Conservation (phyloP, 1,140 invertebrate species). For the Megalonaias nervosa region DNA sequence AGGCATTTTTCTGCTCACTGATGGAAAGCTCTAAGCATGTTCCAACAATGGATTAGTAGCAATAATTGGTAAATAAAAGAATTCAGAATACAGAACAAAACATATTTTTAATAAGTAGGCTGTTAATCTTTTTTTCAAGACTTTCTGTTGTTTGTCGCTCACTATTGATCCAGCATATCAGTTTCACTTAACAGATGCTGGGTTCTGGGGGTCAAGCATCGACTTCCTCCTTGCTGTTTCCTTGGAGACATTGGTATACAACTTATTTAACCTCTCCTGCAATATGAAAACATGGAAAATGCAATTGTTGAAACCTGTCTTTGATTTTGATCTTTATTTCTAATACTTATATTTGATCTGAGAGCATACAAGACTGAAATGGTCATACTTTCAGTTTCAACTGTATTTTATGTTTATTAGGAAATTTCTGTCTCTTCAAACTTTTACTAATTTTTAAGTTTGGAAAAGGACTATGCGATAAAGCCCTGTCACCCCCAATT, state of each 20-base stretch:
- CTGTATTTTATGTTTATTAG: background rate
- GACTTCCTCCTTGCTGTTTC: constrained; percentile 83
- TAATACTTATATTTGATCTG: background rate
- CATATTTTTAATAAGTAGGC: too few species aligned
- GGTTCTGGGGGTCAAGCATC: constrained; percentile 71
- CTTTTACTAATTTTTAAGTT: background rate
- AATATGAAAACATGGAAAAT: constrained; percentile 50
- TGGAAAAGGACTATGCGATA: too few species aligned
- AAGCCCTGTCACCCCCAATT: too few species aligned
- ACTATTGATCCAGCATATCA: too few species aligned
- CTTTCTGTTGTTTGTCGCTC: too few species aligned
- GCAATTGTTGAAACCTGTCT: background rate
- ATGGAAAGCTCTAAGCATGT: too few species aligned
- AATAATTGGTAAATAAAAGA: too few species aligned
- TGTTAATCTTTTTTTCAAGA: too few species aligned
- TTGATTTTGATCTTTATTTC: constrained; percentile 19
- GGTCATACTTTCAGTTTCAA: too few species aligned
- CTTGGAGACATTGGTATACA: constrained; percentile 85
- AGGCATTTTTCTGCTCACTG: too few species aligned
- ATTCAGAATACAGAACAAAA: too few species aligned
- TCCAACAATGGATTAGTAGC: too few species aligned
- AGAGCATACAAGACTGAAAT: background rate
- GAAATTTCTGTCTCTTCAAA: background rate
- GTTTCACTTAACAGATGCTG: background rate
- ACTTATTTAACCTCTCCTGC: constrained; percentile 85